These are phyloP conservation scores for Drosophila ustulata DNA, from an alignment of 2,888 invertebrate species.

Conservation along the genomic window DNA sequence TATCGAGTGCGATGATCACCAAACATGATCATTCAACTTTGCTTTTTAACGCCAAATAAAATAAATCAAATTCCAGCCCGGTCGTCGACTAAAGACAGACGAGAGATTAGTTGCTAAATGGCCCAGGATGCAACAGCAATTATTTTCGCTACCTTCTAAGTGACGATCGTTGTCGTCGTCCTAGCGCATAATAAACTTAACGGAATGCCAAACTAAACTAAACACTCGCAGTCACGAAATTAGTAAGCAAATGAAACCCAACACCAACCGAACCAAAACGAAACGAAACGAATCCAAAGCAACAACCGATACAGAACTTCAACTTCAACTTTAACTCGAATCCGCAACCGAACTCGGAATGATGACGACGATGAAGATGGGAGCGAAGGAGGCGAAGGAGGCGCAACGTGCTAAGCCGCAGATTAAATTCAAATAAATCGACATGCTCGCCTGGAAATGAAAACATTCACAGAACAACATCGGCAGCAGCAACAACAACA, in stretches of 20 bases:
- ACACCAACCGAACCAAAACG: slow-evolving; percentile 3
- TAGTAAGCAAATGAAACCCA: slow-evolving; percentile 23
- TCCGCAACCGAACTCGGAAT: slow-evolving; percentile 22
- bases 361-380: slow-evolving; percentile 13
- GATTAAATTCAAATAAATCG: slow-evolving; percentile 85
- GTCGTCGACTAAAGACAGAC: slow-evolving; percentile 66
- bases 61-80: slow-evolving; percentile 79
- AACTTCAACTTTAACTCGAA: slow-evolving; percentile 21
- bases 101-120: slow-evolving; percentile 46
- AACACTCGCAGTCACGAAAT: slow-evolving; percentile 26
- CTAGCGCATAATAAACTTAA: slow-evolving; percentile 60
- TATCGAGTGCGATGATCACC: slow-evolving; percentile 72
- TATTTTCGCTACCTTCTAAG: slow-evolving; percentile 53
- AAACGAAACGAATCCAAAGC: neutral
- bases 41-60: slow-evolving; percentile 82
- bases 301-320: slow-evolving; percentile 18
- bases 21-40: slow-evolving; percentile 80
- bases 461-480: slow-evolving; percentile 78
- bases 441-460: slow-evolving; percentile 82
- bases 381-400: slow-evolving; percentile 25
- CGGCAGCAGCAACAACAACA: slow-evolving; percentile 39
- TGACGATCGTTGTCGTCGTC: slow-evolving; percentile 66
- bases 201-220: slow-evolving; percentile 48
- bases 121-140: slow-evolving; percentile 28
- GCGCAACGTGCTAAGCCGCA: slow-evolving; percentile 71